A percentile compares a stretch with the other conserved stretches of the same genome.
phyloP scores from a whole-genome alignment of 2,113 vertebrate species.

The Paramisgurnus dabryanus region DNA sequence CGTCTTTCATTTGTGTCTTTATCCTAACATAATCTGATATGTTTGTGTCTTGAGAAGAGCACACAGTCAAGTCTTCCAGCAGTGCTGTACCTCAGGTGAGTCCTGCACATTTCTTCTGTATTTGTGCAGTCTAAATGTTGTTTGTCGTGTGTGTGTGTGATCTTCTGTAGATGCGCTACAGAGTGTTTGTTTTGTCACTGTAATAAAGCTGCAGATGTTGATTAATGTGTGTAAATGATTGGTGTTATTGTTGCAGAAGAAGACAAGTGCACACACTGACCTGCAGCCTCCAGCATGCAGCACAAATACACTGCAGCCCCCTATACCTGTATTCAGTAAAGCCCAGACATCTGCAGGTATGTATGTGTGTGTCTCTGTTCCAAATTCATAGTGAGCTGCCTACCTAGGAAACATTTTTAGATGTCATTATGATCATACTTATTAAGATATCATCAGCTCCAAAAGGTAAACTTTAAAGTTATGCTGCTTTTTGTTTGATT shows the following conservation, averaged over 20 bases:
- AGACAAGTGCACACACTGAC: conserved; percentile 61
- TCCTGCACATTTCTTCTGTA: too few species aligned
- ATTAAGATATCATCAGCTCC: too few species aligned
- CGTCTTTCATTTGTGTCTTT: not conserved
- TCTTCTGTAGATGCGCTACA: not conserved
- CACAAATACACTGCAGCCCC: conserved; percentile 69
- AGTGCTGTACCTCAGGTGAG: conserved; percentile 77
- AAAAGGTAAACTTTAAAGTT: too few species aligned
- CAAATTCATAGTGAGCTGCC: too few species aligned
- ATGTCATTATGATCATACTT: too few species aligned
- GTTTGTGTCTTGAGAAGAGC: conserved; percentile 62
- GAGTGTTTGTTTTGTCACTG: not conserved
- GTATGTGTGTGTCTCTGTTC: conserved; percentile 23
- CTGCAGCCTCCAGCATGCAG: conserved; percentile 60
- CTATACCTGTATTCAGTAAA: conserved; percentile 45
- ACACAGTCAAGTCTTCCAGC: conserved; percentile 66
- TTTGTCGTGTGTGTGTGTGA: too few species aligned
- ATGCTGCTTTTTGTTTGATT: too few species aligned
- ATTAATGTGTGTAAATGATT: not conserved
- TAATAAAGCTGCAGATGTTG: not conserved
- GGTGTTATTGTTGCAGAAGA: conserved; percentile 59
- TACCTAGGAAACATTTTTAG: too few species aligned
- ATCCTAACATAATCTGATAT: not conserved
- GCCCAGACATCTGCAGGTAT: conserved; percentile 64
- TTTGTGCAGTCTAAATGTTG: not conserved